Evolutionary conservation across 2,113 vertebrate species (phyloP).

Genomic region (Trinectes maculatus): DNA sequence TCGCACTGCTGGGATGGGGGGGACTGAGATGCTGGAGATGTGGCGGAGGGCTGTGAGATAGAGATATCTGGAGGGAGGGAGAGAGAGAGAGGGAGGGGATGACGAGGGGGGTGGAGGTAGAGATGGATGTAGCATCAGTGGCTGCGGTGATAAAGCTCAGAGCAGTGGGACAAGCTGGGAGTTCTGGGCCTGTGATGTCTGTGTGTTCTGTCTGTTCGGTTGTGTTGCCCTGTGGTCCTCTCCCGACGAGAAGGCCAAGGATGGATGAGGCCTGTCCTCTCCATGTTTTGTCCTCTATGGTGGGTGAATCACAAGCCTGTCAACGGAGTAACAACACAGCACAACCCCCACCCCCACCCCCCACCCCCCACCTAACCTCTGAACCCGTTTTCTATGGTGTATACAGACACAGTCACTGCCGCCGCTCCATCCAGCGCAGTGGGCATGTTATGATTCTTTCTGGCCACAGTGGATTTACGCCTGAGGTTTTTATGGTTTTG

Average conservation of each 20-base stretch:
- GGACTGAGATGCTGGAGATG: constrained; percentile 70
- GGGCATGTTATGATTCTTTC: constrained; percentile 46
- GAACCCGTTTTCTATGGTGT: constrained; percentile 10
- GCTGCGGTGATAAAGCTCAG: constrained; percentile 67
- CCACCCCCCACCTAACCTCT: constrained; percentile 4
- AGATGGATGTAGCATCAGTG: constrained; percentile 51
- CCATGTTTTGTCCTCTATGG: constrained; percentile 61
- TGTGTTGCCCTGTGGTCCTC: constrained; percentile 62
- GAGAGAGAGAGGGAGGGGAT: neutral
- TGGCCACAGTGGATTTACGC: constrained; percentile 45
- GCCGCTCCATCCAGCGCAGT: constrained; percentile 24
- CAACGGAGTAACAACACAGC: constrained; percentile 47
- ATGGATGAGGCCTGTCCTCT: constrained; percentile 71
- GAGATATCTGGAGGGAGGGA: constrained; percentile 59
- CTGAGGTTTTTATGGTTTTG: constrained; percentile 46
- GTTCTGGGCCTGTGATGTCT: constrained; percentile 69
- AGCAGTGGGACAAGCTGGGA: constrained; percentile 64
- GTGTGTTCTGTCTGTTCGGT: constrained; percentile 66
- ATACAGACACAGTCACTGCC: constrained; percentile 5
- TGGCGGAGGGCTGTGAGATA: constrained; percentile 66
- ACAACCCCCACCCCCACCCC: no score
- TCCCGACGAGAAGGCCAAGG: constrained; percentile 59
- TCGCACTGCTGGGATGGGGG: constrained; percentile 55
- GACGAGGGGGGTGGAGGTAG: constrained; percentile 25
- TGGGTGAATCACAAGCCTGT: constrained; percentile 64